phyloP scores from a whole-genome alignment of 1,140 invertebrate genomes.

The Zaprionus taronus region DNA sequence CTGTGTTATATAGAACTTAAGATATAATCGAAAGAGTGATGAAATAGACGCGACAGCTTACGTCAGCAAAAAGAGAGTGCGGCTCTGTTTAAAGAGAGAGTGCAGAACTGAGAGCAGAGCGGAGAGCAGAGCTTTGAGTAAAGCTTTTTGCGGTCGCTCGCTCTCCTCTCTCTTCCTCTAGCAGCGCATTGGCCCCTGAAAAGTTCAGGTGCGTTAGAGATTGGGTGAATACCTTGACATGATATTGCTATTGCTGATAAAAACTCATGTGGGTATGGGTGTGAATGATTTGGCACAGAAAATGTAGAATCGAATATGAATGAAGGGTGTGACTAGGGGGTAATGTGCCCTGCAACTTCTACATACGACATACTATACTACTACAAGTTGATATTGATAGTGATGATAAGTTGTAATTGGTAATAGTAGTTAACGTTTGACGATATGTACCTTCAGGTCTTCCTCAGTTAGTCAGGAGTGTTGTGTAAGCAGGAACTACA shows the following conservation, averaged over 20 bases:
- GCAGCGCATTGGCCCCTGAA: not conserved
- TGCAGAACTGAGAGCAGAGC: constrained; percentile 4
- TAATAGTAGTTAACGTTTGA: constrained; percentile 51
- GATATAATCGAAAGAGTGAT: constrained; percentile 24
- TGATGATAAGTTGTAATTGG: constrained; percentile 48
- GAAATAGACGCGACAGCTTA: constrained; percentile 29
- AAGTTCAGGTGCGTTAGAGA: constrained; percentile 6
- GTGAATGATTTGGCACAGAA: not conserved
- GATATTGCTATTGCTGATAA: not conserved
- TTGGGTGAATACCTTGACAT: constrained; percentile 2
- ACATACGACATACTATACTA: constrained; percentile 43
- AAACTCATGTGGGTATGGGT: not conserved
- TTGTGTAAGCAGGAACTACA: constrained; percentile 73
- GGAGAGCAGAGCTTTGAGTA: constrained; percentile 17
- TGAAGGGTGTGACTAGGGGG: constrained; percentile 10
- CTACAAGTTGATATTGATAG: constrained; percentile 45
- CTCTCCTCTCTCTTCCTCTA: not conserved
- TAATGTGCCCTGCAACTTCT: constrained; percentile 46
- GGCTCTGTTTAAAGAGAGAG: constrained; percentile 1
- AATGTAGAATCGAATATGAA: not conserved
- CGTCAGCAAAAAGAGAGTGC: constrained; percentile 28
- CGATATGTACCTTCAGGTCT: constrained; percentile 82
- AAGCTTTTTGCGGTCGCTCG: constrained; percentile 1
- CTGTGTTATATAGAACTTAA: not conserved
- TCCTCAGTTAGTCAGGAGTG: constrained; percentile 83